Percentiles rank a stretch among this genome's conserved stretches.
phyloP scores from a whole-genome alignment of 2,797 vertebrate genomes.

The Labeo calbasu region DNA sequence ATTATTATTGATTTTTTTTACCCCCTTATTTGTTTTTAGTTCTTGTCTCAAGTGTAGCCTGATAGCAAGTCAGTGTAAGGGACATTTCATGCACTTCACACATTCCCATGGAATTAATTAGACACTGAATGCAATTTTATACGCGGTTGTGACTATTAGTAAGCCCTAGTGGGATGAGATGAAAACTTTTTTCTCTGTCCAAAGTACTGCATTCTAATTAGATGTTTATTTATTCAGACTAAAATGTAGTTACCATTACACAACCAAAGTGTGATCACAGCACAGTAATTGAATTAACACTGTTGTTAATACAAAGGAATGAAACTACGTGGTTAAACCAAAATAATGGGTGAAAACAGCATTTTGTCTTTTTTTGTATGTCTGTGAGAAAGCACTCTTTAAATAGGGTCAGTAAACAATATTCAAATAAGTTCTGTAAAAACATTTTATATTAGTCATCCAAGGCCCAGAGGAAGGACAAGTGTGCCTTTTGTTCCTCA shows the following conservation, averaged over 20 bases:
- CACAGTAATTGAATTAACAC: not conserved
- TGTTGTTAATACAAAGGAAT: too few relatives aligned
- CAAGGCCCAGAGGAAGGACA: not conserved
- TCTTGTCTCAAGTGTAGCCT: not conserved
- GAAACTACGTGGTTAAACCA: not conserved
- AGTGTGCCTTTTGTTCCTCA: not conserved
- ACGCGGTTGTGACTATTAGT: not conserved
- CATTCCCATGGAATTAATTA: constrained; percentile 2
- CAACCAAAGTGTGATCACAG: not conserved
- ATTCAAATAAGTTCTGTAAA: not conserved
- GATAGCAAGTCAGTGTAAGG: not conserved
- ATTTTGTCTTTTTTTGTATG: not conserved
- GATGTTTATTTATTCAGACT: not conserved
- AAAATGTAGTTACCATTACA: not conserved
- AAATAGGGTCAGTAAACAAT: not conserved
- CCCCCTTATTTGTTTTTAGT: not conserved
- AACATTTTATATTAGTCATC: constrained; percentile 1
- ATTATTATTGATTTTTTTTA: not conserved
- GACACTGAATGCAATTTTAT: not conserved
- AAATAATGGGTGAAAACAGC: not conserved
- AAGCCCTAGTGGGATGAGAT: not conserved
- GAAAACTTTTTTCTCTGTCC: not conserved
- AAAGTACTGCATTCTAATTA: not conserved
- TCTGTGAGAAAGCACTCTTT: not conserved
- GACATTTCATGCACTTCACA: not conserved